Conservation (phyloP, 2,113 vertebrate species). For the Hystrix cristata region DNA sequence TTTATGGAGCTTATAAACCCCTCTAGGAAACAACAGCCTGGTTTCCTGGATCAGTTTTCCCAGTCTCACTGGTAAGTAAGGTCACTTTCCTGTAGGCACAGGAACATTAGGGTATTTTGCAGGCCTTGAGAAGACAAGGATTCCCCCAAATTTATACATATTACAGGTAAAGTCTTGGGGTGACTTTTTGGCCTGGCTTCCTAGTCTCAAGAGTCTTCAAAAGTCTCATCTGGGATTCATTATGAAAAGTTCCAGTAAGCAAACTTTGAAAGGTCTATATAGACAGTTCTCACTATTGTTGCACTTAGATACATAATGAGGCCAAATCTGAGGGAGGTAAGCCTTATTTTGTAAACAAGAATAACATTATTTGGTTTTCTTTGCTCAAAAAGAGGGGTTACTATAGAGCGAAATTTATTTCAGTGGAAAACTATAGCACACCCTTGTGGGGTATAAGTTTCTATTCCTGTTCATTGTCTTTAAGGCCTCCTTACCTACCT, state of each 20-base stretch:
- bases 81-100: neutral
- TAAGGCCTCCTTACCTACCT: neutral
- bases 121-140: neutral
- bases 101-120: neutral
- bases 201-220: neutral
- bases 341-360: neutral
- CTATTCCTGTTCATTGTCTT: neutral
- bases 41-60: neutral
- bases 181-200: neutral
- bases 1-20: neutral
- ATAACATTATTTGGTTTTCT: constrained; percentile 6
- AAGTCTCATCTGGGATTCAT: neutral
- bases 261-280: neutral
- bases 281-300: neutral
- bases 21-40: neutral
- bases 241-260: neutral
- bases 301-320: neutral
- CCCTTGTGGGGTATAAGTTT: neutral
- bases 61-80: neutral
- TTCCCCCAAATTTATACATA: neutral
- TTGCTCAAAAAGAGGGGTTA: neutral
- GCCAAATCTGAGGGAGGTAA: neutral
- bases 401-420: neutral
- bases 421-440: neutral
- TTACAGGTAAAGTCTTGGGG: neutral